A percentile compares a stretch with the other conserved stretches of the same genome.
Conservation (phyloP, 1,140 invertebrate species). For the Temnothorax longispinosus region DNA sequence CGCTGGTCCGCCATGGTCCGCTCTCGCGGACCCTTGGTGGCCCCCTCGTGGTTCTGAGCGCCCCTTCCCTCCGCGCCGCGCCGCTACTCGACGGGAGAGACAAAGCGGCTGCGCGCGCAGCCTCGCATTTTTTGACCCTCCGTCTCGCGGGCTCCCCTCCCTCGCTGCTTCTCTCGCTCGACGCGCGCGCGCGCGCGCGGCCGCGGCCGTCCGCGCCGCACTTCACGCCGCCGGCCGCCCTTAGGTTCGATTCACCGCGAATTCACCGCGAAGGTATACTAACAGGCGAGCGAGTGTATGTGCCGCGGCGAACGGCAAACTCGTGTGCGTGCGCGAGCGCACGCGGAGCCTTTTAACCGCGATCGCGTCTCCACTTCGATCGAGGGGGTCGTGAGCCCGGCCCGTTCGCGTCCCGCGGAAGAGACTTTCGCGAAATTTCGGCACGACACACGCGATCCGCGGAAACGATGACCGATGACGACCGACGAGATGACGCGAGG, state of each 20-base stretch:
- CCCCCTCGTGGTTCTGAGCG: constrained; percentile 76
- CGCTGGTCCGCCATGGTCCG: constrained; percentile 83
- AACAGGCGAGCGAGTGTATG: neutral
- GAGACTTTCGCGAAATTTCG: constrained; percentile 33
- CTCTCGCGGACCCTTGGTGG: constrained; percentile 81
- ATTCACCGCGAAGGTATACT: neutral
- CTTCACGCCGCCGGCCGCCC: constrained; percentile 60
- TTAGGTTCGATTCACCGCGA: constrained; percentile 70
- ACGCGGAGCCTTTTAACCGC: constrained; percentile 40
- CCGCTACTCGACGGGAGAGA: constrained; percentile 74
- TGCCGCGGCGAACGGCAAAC: constrained; percentile 3
- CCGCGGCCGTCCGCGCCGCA: neutral
- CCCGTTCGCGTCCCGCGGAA: constrained; percentile 54
- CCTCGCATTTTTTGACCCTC: constrained; percentile 81
- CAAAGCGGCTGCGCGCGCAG: constrained; percentile 85
- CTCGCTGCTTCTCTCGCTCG: neutral
- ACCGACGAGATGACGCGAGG: neutral
- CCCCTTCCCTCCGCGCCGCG: constrained; percentile 51
- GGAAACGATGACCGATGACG: neutral
- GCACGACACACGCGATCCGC: neutral
- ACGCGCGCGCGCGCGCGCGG: neutral
- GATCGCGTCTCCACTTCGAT: constrained; percentile 32
- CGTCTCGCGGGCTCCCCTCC: constrained; percentile 48
- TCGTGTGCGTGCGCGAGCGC: constrained; percentile 13
- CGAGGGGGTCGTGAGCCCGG: constrained; percentile 27